Conservation (phyloP, 1,140 invertebrate genomes). For the Drosophila suzukii region DNA sequence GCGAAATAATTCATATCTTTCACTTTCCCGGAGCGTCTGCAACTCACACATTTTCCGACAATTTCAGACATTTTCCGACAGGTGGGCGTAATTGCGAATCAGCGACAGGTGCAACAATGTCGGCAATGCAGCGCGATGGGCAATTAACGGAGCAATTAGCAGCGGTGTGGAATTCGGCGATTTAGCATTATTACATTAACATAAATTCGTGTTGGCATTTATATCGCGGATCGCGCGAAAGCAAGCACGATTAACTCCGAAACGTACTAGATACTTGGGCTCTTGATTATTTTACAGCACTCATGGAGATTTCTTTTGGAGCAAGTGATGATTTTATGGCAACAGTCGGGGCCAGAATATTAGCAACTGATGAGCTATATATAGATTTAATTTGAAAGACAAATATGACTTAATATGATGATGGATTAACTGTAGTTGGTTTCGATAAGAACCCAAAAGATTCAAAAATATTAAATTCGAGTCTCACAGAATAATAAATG, state of each 20-base stretch:
- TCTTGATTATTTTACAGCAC: slow-evolving; percentile 1
- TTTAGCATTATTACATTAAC: slow-evolving; percentile 56
- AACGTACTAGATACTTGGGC: background rate
- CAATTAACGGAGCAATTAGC: slow-evolving; percentile 69
- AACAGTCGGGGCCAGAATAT: slow-evolving; percentile 1
- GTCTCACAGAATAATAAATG: too few relatives aligned
- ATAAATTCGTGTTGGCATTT: slow-evolving; percentile 53
- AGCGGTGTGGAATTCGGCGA: slow-evolving; percentile 46
- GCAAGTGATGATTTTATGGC: background rate
- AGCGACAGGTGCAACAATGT: slow-evolving; percentile 37
- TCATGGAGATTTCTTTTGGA: slow-evolving; percentile 1
- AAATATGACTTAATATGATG: too few relatives aligned
- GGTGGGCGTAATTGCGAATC: slow-evolving; percentile 7
- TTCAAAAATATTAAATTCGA: too few relatives aligned
- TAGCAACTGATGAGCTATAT: too few relatives aligned
- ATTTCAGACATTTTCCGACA: slow-evolving; percentile 13
- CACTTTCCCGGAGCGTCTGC: slow-evolving; percentile 36
- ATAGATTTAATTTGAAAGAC: too few relatives aligned
- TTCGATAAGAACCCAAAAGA: too few relatives aligned
- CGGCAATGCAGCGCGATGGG: slow-evolving; percentile 15
- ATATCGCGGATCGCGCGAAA: slow-evolving; percentile 36
- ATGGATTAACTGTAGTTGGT: too few relatives aligned
- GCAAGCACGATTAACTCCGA: slow-evolving; percentile 11
- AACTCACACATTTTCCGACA: slow-evolving; percentile 15
- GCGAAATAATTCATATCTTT: slow-evolving; percentile 35